Conservation (phyloP, 2,113 vertebrate genomes). For the Mirza zaza region DNA sequence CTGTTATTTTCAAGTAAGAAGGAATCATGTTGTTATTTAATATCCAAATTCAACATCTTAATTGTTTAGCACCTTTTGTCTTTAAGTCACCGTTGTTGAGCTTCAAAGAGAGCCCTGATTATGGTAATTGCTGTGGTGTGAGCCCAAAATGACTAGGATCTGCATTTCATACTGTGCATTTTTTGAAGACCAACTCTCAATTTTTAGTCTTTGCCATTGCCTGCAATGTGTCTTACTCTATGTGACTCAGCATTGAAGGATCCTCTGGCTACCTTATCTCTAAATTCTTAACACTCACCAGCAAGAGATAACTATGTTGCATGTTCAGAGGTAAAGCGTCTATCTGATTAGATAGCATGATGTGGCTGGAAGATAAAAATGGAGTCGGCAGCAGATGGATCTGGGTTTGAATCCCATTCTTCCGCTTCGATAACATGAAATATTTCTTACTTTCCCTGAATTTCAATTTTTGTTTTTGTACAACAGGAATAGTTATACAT, state of each 20-base stretch:
- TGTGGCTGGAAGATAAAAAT: neutral
- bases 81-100: neutral
- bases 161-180: neutral
- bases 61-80: neutral
- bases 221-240: neutral
- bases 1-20: neutral
- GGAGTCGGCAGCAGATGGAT: neutral
- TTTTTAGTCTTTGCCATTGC: neutral
- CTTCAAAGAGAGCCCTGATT: neutral
- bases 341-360: neutral
- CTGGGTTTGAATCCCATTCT: neutral
- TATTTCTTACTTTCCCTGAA: neutral
- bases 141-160: neutral
- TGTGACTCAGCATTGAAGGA: neutral
- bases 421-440: neutral
- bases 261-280: neutral
- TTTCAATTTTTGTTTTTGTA: slow-evolving; percentile 30
- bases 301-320: neutral
- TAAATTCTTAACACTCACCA: neutral
- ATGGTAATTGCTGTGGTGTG: neutral
- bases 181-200: neutral
- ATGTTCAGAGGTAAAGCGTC: neutral
- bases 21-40: neutral
- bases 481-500: neutral
- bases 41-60: neutral